Conservation (phyloP, 2,888 invertebrate genomes). For the Fragum sueziense region DNA sequence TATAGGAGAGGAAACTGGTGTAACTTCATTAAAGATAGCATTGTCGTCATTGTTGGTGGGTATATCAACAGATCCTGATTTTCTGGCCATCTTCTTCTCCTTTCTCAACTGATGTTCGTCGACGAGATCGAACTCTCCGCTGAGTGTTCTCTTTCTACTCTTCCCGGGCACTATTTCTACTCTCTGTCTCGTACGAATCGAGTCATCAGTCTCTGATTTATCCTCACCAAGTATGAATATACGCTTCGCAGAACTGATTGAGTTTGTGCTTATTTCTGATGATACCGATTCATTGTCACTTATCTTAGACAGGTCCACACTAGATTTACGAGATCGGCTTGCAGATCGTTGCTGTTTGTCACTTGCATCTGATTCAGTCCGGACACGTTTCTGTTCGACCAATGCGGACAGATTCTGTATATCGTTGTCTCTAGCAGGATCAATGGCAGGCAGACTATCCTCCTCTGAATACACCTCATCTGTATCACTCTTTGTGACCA, state of each 20-base stretch:
- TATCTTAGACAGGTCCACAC: constrained; percentile 30
- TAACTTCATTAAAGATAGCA: not conserved
- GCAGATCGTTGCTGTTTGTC: not conserved
- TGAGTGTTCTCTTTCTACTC: constrained; percentile 66
- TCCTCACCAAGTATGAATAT: constrained; percentile 54
- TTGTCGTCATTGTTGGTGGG: not conserved
- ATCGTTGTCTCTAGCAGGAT: constrained; percentile 17
- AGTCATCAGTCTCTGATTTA: constrained; percentile 45
- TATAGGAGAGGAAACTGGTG: not conserved
- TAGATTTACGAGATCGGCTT: constrained; percentile 20
- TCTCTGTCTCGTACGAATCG: constrained; percentile 53
- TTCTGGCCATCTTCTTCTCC: constrained; percentile 36
- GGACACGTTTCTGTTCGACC: constrained; percentile 31
- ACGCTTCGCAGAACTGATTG: constrained; percentile 42
- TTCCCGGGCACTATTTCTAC: constrained; percentile 56
- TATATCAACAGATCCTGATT: not conserved
- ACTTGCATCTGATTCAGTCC: constrained; percentile 13
- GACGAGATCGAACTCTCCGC: constrained; percentile 66
- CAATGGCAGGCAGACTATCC: constrained; percentile 29
- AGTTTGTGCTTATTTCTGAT: constrained; percentile 52
- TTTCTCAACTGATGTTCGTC: constrained; percentile 56
- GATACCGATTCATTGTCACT: constrained; percentile 59
- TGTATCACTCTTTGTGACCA: constrained; percentile 20
- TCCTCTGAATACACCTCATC: constrained; percentile 24
- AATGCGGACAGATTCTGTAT: constrained; percentile 41